Conservation (phyloP, 2,113 vertebrate species). For the Ailurus styani region DNA sequence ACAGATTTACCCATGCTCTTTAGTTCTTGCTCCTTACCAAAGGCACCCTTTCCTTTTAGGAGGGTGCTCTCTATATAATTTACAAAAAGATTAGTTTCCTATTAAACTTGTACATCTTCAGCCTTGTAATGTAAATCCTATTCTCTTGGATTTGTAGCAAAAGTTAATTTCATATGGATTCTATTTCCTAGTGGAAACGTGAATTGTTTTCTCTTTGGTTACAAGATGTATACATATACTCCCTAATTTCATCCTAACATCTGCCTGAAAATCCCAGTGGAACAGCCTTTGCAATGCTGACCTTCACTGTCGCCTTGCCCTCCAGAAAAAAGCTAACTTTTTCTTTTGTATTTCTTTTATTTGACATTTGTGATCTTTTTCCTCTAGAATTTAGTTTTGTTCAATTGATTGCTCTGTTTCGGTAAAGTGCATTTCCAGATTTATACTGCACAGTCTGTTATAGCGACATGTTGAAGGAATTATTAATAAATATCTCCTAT, state of each 20-base stretch:
- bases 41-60: background rate
- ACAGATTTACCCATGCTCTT: background rate
- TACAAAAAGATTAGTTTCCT: background rate
- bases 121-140: background rate
- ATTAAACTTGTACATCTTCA: background rate
- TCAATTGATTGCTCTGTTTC: constrained; percentile 56
- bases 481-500: constrained; percentile 58
- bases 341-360: constrained; percentile 48
- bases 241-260: background rate
- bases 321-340: background rate
- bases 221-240: background rate
- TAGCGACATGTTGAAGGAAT: background rate
- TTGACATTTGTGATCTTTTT: constrained; percentile 64
- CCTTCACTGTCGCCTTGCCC: background rate
- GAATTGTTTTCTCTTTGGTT: background rate
- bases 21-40: background rate
- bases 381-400: constrained; percentile 65
- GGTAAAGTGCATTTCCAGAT: constrained; percentile 75
- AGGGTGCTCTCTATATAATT: background rate
- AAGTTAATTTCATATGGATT: background rate
- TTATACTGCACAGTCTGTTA: constrained; percentile 37
- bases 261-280: background rate
- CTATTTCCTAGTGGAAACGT: background rate
- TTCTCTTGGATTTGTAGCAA: background rate
- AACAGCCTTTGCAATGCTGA: constrained; percentile 34